Percentiles rank a stretch among this genome's conserved stretches.
Conservation (phyloP, 2,888 invertebrate species). For the Timandra comae region DNA sequence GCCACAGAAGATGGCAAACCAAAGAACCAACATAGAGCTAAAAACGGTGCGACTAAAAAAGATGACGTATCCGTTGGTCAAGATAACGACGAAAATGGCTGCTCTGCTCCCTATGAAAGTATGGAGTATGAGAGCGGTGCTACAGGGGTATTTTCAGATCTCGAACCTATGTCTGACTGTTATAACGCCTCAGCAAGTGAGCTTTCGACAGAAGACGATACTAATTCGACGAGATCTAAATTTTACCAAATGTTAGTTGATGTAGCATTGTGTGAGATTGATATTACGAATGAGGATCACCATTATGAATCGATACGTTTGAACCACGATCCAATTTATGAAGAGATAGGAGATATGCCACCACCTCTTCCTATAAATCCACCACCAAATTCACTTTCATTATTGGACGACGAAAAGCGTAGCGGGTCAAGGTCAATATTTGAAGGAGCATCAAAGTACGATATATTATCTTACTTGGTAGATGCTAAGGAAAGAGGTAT, state of each 20-base stretch:
- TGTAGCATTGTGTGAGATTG: slow-evolving; percentile 81
- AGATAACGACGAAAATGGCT: slow-evolving; percentile 73
- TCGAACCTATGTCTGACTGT: slow-evolving; percentile 80
- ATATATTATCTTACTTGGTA: slow-evolving; percentile 91
- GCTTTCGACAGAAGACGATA: slow-evolving; percentile 80
- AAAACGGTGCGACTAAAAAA: slow-evolving; percentile 33
- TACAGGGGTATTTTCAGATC: slow-evolving; percentile 70
- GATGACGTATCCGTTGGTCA: slow-evolving; percentile 36
- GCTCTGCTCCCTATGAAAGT: slow-evolving; percentile 85
- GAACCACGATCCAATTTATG: slow-evolving; percentile 85
- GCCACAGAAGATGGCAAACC: slow-evolving; percentile 27
- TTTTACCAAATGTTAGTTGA: slow-evolving; percentile 85
- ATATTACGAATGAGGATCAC: slow-evolving; percentile 80
- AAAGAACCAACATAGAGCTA: slow-evolving; percentile 37
- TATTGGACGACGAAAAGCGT: slow-evolving; percentile 83
- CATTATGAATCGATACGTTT: slow-evolving; percentile 84
- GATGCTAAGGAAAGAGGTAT: slow-evolving; percentile 88
- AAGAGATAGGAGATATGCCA: slow-evolving; percentile 85
- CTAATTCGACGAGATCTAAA: slow-evolving; percentile 79
- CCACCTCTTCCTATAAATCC: slow-evolving; percentile 87
- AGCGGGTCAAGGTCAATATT: slow-evolving; percentile 82
- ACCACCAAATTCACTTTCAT: slow-evolving; percentile 82
- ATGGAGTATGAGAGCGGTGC: slow-evolving; percentile 82
- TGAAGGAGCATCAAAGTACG: slow-evolving; percentile 90
- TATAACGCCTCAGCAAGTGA: slow-evolving; percentile 83